These are phyloP conservation scores for Catamblyrhynchus diadema DNA, from an alignment of 2,797 vertebrate genomes.

Conservation along the genomic window DNA sequence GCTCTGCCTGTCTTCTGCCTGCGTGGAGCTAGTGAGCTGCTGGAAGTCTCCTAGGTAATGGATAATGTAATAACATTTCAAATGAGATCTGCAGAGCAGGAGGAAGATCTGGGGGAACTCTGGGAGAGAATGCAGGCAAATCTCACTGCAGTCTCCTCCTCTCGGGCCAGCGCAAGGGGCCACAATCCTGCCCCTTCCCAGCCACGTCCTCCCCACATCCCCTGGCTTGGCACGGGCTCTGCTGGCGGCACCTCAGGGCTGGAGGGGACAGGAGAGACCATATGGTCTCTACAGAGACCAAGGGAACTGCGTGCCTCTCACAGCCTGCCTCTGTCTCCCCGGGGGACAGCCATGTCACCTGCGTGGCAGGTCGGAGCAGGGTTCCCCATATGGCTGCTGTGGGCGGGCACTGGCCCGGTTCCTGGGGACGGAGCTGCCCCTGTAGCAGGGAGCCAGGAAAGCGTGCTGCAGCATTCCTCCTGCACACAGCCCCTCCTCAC, in stretches of 20 bases:
- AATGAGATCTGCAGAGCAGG: slow-evolving; percentile 53
- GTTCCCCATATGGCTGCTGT: slow-evolving; percentile 32
- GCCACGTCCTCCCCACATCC: neutral
- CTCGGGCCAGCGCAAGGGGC: neutral
- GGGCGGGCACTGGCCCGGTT: neutral
- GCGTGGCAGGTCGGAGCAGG: neutral
- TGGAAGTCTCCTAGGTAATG: slow-evolving; percentile 57
- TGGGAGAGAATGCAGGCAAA: slow-evolving; percentile 57
- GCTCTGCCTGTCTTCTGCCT: slow-evolving; percentile 33
- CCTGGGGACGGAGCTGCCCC: neutral
- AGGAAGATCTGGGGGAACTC: slow-evolving; percentile 51
- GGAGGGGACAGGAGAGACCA: neutral
- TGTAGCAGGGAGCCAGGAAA: neutral
- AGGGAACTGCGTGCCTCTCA: neutral
- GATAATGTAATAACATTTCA: slow-evolving; percentile 57
- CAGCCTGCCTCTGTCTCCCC: neutral
- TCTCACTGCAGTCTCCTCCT: slow-evolving; percentile 42
- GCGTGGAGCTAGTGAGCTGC: slow-evolving; percentile 48
- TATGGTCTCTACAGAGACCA: neutral
- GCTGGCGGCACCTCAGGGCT: neutral
- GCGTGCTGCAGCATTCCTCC: neutral
- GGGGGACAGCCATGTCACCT: neutral
- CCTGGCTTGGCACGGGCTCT: neutral
- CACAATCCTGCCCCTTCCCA: neutral
- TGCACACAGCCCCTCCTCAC: neutral